Percentiles rank a stretch among this genome's conserved stretches.
phyloP scores from a whole-genome alignment of 1,140 invertebrate genomes.

The Oncopodura yosiiana region DNA sequence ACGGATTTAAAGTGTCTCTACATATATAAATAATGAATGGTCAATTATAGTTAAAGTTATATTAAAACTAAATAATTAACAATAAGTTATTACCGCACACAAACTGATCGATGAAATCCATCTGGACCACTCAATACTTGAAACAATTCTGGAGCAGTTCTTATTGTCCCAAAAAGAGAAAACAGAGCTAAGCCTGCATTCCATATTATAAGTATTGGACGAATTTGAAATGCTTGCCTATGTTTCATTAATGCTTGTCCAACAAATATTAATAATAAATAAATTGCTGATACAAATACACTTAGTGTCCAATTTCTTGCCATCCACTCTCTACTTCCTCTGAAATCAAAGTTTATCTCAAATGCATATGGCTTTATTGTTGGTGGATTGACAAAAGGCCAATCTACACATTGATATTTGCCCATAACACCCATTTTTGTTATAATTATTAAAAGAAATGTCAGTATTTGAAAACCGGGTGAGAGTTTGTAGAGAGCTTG shows the following conservation, averaged over 20 bases:
- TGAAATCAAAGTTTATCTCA: slow-evolving; percentile 70
- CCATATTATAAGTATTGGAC: slow-evolving; percentile 76
- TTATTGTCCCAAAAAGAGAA: slow-evolving; percentile 79
- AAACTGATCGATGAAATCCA: slow-evolving; percentile 14
- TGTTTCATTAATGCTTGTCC: slow-evolving; percentile 86
- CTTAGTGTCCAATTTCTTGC: slow-evolving; percentile 77
- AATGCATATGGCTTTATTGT: background rate
- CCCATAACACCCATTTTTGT: background rate
- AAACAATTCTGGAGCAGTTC: slow-evolving; percentile 76
- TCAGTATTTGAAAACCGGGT: background rate
- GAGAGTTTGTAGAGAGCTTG: too few relatives aligned
- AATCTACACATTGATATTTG: background rate
- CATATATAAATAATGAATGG: background rate
- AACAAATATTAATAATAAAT: slow-evolving; percentile 86
- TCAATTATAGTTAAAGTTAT: slow-evolving; percentile 1
- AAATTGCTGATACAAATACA: slow-evolving; percentile 85
- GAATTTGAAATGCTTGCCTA: slow-evolving; percentile 72
- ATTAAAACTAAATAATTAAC: too few relatives aligned
- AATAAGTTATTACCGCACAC: too few relatives aligned
- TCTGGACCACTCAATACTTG: slow-evolving; percentile 54
- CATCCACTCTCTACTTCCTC: slow-evolving; percentile 85
- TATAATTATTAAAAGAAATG: too few relatives aligned
- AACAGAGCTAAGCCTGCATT: slow-evolving; percentile 85
- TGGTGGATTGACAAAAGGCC: background rate
- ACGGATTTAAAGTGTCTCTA: too few relatives aligned